These are phyloP conservation scores for Ataeniobius toweri DNA, from an alignment of 2,797 vertebrate species.

Conservation along the genomic window DNA sequence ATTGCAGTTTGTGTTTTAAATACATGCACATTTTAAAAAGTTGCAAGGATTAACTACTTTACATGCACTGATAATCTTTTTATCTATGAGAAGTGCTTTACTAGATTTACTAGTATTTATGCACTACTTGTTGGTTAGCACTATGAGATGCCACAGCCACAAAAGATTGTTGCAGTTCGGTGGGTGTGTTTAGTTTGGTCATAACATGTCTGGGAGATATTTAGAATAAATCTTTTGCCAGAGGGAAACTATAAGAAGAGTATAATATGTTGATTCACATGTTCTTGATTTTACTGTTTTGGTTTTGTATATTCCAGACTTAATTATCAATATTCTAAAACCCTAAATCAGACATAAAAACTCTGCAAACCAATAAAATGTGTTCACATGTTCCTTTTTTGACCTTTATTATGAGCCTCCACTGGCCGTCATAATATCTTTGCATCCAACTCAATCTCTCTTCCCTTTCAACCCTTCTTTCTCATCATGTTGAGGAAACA, in stretches of 20 bases:
- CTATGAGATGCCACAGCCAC: background rate
- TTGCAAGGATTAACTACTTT: background rate
- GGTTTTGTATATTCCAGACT: background rate
- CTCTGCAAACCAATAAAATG: background rate
- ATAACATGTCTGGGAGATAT: background rate
- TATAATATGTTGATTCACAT: background rate
- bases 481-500: slow-evolving; percentile 47
- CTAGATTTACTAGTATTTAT: background rate
- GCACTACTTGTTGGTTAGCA: background rate
- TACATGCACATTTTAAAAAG: background rate
- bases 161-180: background rate
- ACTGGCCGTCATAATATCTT: slow-evolving; percentile 45
- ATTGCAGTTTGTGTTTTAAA: background rate
- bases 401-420: slow-evolving; percentile 45
- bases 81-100: background rate
- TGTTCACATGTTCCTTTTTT: background rate
- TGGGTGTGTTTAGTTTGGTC: background rate
- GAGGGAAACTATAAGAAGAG: background rate
- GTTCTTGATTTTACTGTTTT: background rate
- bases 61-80: background rate
- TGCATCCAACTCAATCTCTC: slow-evolving; percentile 32
- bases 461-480: slow-evolving; percentile 35
- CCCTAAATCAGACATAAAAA: background rate
- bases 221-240: background rate
- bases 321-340: background rate